A percentile compares a stretch with the other conserved stretches of the same genome.
Evolutionary conservation across 2,113 vertebrate genomes (phyloP).

Genomic region (Oxygymnocypris stewartii): DNA sequence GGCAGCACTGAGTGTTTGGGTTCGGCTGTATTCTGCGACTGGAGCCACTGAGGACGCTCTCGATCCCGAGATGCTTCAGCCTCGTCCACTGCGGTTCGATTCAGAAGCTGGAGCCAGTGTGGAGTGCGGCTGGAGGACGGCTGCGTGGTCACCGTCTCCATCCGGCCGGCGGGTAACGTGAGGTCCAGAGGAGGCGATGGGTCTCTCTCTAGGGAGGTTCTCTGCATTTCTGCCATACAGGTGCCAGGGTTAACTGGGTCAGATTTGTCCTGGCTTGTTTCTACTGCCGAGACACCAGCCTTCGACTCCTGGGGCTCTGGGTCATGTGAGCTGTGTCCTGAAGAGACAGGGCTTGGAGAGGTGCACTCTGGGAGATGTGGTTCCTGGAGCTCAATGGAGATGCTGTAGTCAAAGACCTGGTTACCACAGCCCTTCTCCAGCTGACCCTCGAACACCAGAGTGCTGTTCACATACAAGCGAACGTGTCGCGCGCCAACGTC

Average conservation of each 20-base stretch:
- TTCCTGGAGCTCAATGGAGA: constrained; percentile 74
- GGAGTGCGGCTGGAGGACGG: constrained; percentile 71
- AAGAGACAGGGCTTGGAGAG: constrained; percentile 69
- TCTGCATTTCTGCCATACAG: constrained; percentile 55
- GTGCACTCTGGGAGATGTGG: constrained; percentile 64
- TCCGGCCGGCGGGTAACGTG: constrained; percentile 65
- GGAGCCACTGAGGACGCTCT: constrained; percentile 79
- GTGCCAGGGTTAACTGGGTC: constrained; percentile 34
- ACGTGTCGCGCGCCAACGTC: constrained; percentile 83
- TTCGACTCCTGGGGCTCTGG: constrained; percentile 56
- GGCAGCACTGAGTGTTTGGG: constrained; percentile 67
- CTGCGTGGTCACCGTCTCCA: constrained; percentile 70
- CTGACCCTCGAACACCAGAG: constrained; percentile 83
- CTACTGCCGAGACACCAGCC: neutral
- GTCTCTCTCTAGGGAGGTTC: constrained; percentile 55
- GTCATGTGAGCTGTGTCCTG: constrained; percentile 65
- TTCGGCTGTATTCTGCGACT: constrained; percentile 66
- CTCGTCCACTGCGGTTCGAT: constrained; percentile 59
- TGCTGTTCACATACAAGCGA: constrained; percentile 87
- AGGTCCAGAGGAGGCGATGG: constrained; percentile 53
- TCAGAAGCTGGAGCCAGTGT: constrained; percentile 80
- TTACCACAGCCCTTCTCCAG: constrained; percentile 83
- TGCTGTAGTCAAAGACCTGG: constrained; percentile 76
- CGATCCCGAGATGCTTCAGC: constrained; percentile 56
- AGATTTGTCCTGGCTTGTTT: constrained; percentile 25